Evolutionary conservation across 1,140 invertebrate species (phyloP), one percentile per base, ranked within the genome.

Genomic region (Panulirus ornatus): DNA sequence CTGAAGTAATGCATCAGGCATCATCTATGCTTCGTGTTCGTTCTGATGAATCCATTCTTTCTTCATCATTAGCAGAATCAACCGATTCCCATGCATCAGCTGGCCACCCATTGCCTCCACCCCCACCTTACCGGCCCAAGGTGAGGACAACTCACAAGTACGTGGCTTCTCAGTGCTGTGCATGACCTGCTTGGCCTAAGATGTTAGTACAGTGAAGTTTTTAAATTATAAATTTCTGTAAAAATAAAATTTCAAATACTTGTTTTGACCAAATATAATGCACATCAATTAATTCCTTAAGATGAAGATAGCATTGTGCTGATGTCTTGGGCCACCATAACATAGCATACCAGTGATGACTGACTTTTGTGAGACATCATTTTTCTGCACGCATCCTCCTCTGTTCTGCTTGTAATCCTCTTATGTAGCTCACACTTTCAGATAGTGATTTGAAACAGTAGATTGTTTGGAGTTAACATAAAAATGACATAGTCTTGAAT

Each of bases 31-130:
- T 92, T 44, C 91, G 92, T 42, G 92, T 93, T 34, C 92, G 92
- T 73, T 93, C 92, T 16, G 92, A 93, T 51, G 92, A 93, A 66
- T 92, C 87, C 42, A 93, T 93, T 75, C 54, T 93, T 78, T 92
- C 91, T 44, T 93, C 91, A 44, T 88, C 91, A 47, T 70, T 84
- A n/a, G 91, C 76, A 76, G 92, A 90, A 11, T 63, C 91, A 11
- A 36, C 89, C 58, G 83, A 87, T 51, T 81, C 88, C 75, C 84
- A 85, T 40, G 83, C 70, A 78, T 70, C 91, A 34, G 70, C 78
- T 44, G 84, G 54, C 71, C 90, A 91, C 54, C 47, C 88, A 16
- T 83, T 90, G 27, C 92, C 92, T 34, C 92, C 92, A 47, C 92
- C 92, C 75, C 88, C 88, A 84, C 92, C 92, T 88, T 93, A 93